Evolutionary conservation across 1,140 invertebrate species (phyloP), one percentile per base, ranked within the genome.

Genomic region (Ylistrum balloti): DNA sequence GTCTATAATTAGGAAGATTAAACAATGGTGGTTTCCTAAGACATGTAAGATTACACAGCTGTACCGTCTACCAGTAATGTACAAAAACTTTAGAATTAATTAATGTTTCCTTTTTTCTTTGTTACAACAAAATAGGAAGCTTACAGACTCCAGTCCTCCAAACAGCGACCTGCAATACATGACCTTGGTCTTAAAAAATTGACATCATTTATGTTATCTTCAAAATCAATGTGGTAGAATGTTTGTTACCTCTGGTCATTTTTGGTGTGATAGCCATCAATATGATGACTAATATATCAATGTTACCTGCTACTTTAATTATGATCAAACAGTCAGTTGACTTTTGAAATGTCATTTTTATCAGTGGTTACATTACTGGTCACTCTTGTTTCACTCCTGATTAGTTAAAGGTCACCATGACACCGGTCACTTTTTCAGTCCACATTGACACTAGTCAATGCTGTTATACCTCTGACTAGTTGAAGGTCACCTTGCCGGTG

Each of bases 81-180:
- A 74, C n/a, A 74, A 74, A 74, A 74, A 74, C 22, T 74, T 74
- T 74, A n/a, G 56, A 11, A 74, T 74, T 74, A 74, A 74, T 74
- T 74, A 74, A 74, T 74, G 45, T 20, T 17, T 74, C 7, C n/a
- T 74, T 74, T 5, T 9, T n/a, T 74, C 28, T 2, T 1, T 1
- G 56, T 74, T 28, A 74, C 56, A 74, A n/a, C 56, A n/a, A 22
- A n/a, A 22, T 74, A 17, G 22, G 5, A n/a, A 74, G 20, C 28
- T 28, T 74, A 74, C 56, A 74, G 56, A 74, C 56, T 74, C 56
- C 56, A n/a, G 56, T 74, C 28, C 28, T 28, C 9, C n/a, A n/a
- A 74, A 74, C 9, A 48, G 45, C 3, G 22, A 17, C 45, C 11
- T 48, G 11, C n/a, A n/a, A 9, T 13, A n/a, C 28, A n/a, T 74